Evolutionary conservation across 2,797 vertebrate genomes (phyloP), one percentile per base, ranked within the genome.

Genomic region (Ateles fusciceps): DNA sequence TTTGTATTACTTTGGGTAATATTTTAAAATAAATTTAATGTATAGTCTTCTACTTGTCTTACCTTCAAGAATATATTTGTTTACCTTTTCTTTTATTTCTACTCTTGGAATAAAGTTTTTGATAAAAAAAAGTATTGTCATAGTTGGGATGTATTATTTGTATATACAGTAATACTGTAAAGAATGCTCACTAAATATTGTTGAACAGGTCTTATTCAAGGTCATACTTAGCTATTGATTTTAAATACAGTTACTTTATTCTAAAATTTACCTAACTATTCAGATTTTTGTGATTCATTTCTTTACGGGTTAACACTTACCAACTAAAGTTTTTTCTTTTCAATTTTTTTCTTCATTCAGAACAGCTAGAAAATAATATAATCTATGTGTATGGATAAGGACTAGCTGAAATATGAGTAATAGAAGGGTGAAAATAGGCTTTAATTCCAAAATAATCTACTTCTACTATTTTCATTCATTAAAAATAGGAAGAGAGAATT

Each of bases 401-500:
- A 74, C 10, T 71, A 17, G 36, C 42, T 96, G 36, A 96, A 94
- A 94, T 39, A 44, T 80, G 10, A 93, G 30, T 92, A 97, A 57
- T 71, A 52, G 30, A 55, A 93, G 42, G 26, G 21, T 72, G 96
- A 94, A 96, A 94, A 83, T 33, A 75, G 55, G 36, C 33, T 21
- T 89, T 36, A 94, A 44, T 30, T 94, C 79, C 11, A 96, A 92
- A 95, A 93, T 85, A 87, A 88, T 81, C 79, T 92, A 79, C 28
- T 93, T 85, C 50, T 94, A 68, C 5, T 22, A 39, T 93, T 93
- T 91, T 92, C n/a, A 88, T 96, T 94, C 74, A 93, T 96, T 94
- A 93, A 96, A 97, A 97, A 94, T 91, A 93, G 50, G 33, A 96
- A 87, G 59, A 76, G 71, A 95, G 24, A 95, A 87, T 95, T 91